A percentile compares a stretch with the other conserved stretches of the same genome.
Conservation (phyloP, 2,888 invertebrate species). For the Euphydryas editha region DNA sequence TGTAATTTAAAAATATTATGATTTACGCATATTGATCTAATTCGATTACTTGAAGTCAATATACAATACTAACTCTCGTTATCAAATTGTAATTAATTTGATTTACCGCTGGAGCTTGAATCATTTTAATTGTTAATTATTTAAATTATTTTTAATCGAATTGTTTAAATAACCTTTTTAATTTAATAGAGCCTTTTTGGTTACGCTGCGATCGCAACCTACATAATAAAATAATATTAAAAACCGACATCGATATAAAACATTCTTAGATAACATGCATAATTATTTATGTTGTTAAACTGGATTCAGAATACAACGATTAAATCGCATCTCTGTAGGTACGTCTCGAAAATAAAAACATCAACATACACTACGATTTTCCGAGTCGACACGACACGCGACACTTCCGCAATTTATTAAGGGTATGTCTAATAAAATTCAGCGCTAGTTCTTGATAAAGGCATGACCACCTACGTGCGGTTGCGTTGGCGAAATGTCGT, state of each 20-base stretch:
- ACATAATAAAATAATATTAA: no score
- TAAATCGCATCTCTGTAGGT: neutral
- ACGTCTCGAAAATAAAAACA: slow-evolving; percentile 18
- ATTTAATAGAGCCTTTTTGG: neutral
- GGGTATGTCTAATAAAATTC: slow-evolving; percentile 68
- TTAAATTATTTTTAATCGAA: slow-evolving; percentile 8
- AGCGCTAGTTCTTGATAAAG: slow-evolving; percentile 60
- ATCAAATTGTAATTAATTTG: slow-evolving; percentile 28
- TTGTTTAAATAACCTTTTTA: neutral
- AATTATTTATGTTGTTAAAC: neutral
- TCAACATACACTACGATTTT: slow-evolving; percentile 23
- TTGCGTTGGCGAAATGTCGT: slow-evolving; percentile 61
- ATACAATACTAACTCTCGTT: slow-evolving; percentile 29
- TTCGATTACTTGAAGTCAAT: slow-evolving; percentile 34
- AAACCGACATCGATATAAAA: no score
- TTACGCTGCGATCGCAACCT: no score
- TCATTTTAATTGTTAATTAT: slow-evolving; percentile 19
- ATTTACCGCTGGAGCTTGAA: slow-evolving; percentile 26
- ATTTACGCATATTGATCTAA: slow-evolving; percentile 34
- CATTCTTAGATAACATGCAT: no score
- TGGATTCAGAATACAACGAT: neutral
- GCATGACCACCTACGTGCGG: slow-evolving; percentile 74
- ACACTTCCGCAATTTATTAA: slow-evolving; percentile 67
- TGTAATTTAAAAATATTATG: slow-evolving; percentile 28
- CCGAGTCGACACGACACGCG: slow-evolving; percentile 38